These are phyloP conservation scores for Drosophila subsilvestris DNA, from an alignment of 2,888 invertebrate species.

Conservation along the genomic window DNA sequence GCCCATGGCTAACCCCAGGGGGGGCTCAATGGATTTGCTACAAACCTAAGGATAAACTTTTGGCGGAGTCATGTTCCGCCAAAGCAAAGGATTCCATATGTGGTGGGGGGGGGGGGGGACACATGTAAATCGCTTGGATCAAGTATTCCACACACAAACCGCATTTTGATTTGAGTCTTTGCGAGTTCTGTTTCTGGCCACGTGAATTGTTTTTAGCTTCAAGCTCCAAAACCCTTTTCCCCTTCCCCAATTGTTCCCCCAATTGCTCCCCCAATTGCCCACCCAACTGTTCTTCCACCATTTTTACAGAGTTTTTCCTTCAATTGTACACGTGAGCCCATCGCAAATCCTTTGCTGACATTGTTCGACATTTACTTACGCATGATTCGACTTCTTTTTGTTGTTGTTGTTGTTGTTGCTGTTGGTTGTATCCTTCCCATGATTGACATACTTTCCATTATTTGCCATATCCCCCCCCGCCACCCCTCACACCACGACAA, in stretches of 20 bases:
- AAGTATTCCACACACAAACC: slow-evolving; percentile 56
- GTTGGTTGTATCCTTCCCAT: slow-evolving; percentile 32
- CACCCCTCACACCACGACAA: neutral
- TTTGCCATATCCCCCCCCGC: slow-evolving; percentile 59
- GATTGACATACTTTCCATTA: slow-evolving; percentile 76
- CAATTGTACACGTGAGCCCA: slow-evolving; percentile 10
- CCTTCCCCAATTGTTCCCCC: slow-evolving; percentile 24
- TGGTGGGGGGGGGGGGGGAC: no score
- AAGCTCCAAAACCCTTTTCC: slow-evolving; percentile 1
- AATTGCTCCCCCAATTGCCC: slow-evolving; percentile 33
- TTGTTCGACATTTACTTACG: slow-evolving; percentile 52
- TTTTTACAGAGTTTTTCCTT: neutral
- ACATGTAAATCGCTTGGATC: slow-evolving; percentile 61
- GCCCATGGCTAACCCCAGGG: neutral
- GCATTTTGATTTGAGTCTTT: slow-evolving; percentile 35
- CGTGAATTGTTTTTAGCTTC: neutral
- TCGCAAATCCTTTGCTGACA: slow-evolving; percentile 19
- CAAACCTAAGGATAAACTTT: neutral
- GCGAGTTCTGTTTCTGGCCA: slow-evolving; percentile 6
- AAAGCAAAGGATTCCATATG: neutral
- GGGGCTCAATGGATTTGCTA: neutral
- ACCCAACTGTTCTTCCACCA: slow-evolving; percentile 19
- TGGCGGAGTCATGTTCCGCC: neutral
- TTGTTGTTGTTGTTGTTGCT: slow-evolving; percentile 29
- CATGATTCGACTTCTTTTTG: slow-evolving; percentile 50